These are phyloP conservation scores for Drosophila parabipectinata DNA, from an alignment of 1,140 invertebrate species.

Conservation along the genomic window DNA sequence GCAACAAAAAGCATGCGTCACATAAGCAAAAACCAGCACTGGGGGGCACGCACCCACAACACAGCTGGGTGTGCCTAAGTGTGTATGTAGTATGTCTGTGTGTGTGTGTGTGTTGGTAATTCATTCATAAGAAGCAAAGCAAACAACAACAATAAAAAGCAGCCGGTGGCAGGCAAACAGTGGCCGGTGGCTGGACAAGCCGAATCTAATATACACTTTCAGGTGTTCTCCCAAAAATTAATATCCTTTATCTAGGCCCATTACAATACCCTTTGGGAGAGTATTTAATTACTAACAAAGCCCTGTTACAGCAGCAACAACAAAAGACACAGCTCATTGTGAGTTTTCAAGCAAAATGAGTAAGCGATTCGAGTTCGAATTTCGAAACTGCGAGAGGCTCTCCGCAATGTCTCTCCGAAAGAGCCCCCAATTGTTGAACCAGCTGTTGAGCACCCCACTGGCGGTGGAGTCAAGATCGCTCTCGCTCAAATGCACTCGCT, in stretches of 20 bases:
- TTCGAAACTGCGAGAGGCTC: slow-evolving; percentile 51
- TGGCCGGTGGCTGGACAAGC: slow-evolving; percentile 56
- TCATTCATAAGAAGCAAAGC: slow-evolving; percentile 64
- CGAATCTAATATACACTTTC: neutral
- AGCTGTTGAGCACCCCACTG: slow-evolving; percentile 24
- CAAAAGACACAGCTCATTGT: slow-evolving; percentile 39
- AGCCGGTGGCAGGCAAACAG: slow-evolving; percentile 58
- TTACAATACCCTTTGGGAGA: too few relatives aligned
- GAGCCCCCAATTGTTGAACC: slow-evolving; percentile 23
- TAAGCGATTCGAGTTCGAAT: slow-evolving; percentile 60
- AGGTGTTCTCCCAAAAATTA: neutral
- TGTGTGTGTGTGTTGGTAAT: slow-evolving; percentile 22
- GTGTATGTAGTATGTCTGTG: neutral
- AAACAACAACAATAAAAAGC: slow-evolving; percentile 54
- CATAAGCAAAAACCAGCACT: neutral
- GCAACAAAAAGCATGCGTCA: slow-evolving; percentile 29
- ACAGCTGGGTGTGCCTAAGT: slow-evolving; percentile 3
- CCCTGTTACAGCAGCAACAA: slow-evolving; percentile 29
- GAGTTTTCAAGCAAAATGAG: slow-evolving; percentile 38
- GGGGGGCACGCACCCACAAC: slow-evolving; percentile 41
- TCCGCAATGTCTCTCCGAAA: neutral
- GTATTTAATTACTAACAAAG: slow-evolving; percentile 1
- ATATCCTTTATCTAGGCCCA: too few relatives aligned
- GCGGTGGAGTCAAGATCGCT: slow-evolving; percentile 14
- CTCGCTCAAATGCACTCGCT: slow-evolving; percentile 9